Conservation (phyloP, 2,888 invertebrate genomes). For the Brachynemurus nebulosus region DNA sequence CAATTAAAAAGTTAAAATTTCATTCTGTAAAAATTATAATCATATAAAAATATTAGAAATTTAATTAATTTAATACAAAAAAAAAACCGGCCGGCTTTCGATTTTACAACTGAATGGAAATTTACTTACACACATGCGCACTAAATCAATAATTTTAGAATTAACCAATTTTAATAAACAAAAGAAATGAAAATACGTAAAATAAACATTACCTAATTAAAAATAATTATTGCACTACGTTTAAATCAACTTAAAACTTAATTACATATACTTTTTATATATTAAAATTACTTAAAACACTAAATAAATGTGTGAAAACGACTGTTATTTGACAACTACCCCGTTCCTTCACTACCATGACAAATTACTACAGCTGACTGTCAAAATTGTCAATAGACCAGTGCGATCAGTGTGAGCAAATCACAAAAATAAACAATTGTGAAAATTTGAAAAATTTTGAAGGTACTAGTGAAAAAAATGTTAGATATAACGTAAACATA, state of each 20-base stretch:
- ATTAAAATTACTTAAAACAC: background rate
- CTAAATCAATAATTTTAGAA: background rate
- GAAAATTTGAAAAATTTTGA: too few relatives aligned
- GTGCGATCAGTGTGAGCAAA: too few relatives aligned
- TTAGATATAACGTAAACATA: too few relatives aligned
- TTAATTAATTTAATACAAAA: slow-evolving; percentile 10
- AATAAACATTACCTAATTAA: slow-evolving; percentile 3
- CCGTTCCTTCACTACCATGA: background rate
- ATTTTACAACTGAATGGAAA: slow-evolving; percentile 11
- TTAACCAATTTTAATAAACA: slow-evolving; percentile 3
- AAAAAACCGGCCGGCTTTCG: slow-evolving; percentile 28
- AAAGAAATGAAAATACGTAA: background rate
- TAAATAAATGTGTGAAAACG: too few relatives aligned
- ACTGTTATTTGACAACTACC: background rate
- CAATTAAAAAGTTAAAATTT: too few relatives aligned
- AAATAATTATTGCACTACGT: background rate
- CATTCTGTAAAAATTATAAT: too few relatives aligned
- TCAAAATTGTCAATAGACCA: too few relatives aligned
- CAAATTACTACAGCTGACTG: background rate
- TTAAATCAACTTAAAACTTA: background rate
- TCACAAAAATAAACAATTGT: too few relatives aligned
- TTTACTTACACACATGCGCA: slow-evolving; percentile 7
- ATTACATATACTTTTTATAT: too few relatives aligned
- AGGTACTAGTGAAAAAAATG: too few relatives aligned
- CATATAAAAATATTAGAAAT: too few relatives aligned